A percentile compares a stretch with the other conserved stretches of the same genome.
Evolutionary conservation across 2,113 vertebrate species (phyloP).

Genomic region (Hipposideros armiger): DNA sequence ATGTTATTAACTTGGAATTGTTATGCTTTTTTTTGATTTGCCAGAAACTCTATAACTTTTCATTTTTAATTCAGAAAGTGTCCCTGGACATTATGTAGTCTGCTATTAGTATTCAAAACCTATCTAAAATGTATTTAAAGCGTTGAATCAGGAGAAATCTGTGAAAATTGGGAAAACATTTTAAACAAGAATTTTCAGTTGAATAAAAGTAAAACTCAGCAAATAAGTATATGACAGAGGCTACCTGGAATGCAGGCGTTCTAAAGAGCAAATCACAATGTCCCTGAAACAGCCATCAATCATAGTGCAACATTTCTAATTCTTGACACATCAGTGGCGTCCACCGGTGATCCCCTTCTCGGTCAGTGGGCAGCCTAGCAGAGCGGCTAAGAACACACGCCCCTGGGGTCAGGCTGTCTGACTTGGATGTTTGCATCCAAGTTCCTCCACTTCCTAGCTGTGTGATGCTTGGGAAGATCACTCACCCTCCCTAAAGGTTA

Average conservation of each 20-base stretch:
- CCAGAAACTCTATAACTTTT: background rate
- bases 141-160: background rate
- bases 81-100: background rate
- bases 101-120: background rate
- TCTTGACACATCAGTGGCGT: too few species aligned
- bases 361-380: background rate
- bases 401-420: background rate
- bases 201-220: background rate
- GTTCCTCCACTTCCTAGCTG: background rate
- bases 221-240: background rate
- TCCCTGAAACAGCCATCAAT: background rate
- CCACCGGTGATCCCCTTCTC: background rate
- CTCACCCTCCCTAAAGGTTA: background rate
- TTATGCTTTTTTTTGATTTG: background rate
- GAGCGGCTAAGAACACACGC: background rate
- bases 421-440: background rate
- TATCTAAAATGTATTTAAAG: background rate
- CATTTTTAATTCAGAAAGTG: constrained; percentile 17
- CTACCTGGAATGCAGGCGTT: background rate
- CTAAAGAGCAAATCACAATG: background rate
- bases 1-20: background rate
- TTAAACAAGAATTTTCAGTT: background rate
- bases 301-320: background rate
- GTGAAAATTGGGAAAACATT: background rate
- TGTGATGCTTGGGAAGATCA: background rate